Percentiles rank a stretch among this genome's conserved stretches.
Evolutionary conservation across 2,113 vertebrate genomes (phyloP).

Genomic region (Erpornis zantholeuca): DNA sequence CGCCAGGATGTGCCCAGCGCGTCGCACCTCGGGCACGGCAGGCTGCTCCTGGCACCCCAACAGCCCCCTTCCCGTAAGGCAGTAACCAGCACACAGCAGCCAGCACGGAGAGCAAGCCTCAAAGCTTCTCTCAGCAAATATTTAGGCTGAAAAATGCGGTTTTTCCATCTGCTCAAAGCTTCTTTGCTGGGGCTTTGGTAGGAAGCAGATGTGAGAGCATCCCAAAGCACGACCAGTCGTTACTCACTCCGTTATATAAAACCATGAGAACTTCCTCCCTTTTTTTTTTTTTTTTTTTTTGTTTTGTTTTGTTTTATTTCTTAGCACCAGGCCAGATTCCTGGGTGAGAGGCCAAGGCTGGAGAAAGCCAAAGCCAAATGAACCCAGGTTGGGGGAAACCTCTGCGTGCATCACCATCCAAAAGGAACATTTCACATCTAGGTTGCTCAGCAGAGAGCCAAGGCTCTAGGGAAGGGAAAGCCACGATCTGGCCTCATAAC

Average conservation of each 20-base stretch:
- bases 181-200: constrained; percentile 29
- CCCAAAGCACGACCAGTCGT: background rate
- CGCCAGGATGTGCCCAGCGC: fast-evolving
- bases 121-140: background rate
- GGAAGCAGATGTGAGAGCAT: constrained; percentile 54
- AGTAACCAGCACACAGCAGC: background rate
- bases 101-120: background rate
- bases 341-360: constrained; percentile 14
- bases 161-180: constrained; percentile 14
- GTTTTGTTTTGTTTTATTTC: background rate
- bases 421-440: background rate
- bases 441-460: background rate
- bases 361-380: background rate
- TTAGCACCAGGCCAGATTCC: background rate
- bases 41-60: background rate
- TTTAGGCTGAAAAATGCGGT: background rate
- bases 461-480: background rate
- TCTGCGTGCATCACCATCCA: background rate
- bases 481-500: background rate
- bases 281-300: background rate
- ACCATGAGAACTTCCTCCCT: background rate
- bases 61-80: background rate
- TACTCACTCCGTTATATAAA: constrained; percentile 31
- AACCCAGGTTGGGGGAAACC: constrained; percentile 15
- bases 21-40: fast-evolving